These are phyloP conservation scores for Pachyuromys duprasi DNA, from an alignment of 2,797 vertebrate genomes.

Conservation along the genomic window DNA sequence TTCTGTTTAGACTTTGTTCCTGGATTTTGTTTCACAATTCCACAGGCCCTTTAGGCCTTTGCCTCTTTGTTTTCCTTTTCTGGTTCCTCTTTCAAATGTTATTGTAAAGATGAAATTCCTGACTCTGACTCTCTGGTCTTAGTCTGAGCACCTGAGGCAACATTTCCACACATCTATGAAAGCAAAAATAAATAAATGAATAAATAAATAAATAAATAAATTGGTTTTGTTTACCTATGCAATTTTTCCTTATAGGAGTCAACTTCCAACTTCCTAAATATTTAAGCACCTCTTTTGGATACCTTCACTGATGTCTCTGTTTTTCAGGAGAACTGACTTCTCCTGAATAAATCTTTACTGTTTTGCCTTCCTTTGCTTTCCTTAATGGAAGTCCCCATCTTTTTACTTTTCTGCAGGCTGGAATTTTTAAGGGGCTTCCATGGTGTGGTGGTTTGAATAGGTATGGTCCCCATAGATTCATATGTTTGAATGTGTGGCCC, in stretches of 20 bases:
- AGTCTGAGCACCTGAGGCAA: not conserved
- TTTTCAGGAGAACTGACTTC: rapidly evolving
- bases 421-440: not conserved
- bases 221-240: not conserved
- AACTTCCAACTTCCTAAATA: not conserved
- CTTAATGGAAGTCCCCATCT: rapidly evolving
- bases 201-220: no score
- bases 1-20: not conserved
- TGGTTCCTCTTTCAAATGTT: not conserved
- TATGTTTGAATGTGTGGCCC: not conserved
- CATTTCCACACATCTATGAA: not conserved
- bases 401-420: rapidly evolving
- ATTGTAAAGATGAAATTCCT: not conserved
- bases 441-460: not conserved
- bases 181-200: no score
- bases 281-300: not conserved
- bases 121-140: not conserved
- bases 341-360: not conserved
- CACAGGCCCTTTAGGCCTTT: not conserved
- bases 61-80: not conserved
- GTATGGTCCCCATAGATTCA: not conserved
- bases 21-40: not conserved
- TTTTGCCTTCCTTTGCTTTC: not conserved
- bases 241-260: no score
- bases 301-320: not conserved